These are phyloP conservation scores for Piaya cayana DNA, from an alignment of 2,113 vertebrate species.

Conservation along the genomic window DNA sequence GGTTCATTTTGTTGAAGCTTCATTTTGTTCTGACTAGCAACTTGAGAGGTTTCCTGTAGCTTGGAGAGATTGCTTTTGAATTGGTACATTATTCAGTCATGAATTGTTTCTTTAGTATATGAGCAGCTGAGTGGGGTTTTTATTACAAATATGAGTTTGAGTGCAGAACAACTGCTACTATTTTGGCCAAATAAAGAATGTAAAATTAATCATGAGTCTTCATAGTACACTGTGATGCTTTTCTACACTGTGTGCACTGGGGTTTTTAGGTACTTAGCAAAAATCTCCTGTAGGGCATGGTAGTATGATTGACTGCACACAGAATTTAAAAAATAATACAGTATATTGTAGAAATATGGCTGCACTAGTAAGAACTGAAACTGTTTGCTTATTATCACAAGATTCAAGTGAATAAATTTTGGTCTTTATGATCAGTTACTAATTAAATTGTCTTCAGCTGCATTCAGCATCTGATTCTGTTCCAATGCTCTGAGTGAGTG, in stretches of 20 bases:
- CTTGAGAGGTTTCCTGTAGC: constrained; percentile 74
- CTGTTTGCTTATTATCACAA: background rate
- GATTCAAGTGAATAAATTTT: background rate
- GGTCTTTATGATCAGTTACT: background rate
- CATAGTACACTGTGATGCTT: background rate
- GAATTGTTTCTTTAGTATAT: constrained; percentile 76
- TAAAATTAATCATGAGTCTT: constrained; percentile 36
- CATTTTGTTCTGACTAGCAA: constrained; percentile 66
- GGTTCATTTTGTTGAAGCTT: constrained; percentile 61
- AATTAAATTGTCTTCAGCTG: constrained; percentile 3
- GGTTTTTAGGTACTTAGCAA: background rate
- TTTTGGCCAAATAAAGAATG: constrained; percentile 63
- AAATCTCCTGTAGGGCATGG: background rate
- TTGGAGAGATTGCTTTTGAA: constrained; percentile 76
- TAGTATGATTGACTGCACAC: background rate
- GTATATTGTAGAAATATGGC: background rate
- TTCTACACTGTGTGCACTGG: background rate
- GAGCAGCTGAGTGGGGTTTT: constrained; percentile 64
- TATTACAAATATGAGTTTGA: constrained; percentile 71
- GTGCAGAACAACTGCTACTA: constrained; percentile 50
- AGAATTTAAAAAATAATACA: background rate
- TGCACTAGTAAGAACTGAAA: background rate
- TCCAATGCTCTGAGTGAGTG: background rate
- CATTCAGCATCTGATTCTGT: background rate
- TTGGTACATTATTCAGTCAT: constrained; percentile 75